Evolutionary conservation across 2,113 vertebrate genomes (phyloP), one percentile per base, ranked within the genome.

Genomic region (Triplophysa rosa): DNA sequence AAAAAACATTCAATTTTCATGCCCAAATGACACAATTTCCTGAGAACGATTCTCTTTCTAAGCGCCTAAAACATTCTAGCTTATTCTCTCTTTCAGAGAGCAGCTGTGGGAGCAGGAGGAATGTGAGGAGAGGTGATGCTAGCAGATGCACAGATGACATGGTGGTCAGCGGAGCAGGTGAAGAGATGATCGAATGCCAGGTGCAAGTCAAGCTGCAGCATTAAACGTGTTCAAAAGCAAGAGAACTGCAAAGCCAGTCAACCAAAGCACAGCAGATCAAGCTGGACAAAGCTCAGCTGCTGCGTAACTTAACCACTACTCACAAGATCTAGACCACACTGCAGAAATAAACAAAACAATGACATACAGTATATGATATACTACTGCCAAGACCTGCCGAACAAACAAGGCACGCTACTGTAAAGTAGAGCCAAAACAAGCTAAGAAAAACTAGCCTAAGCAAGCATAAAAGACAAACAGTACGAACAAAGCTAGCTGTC

Each of bases 231-330:
- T 19, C 37, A 37, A 7, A 58, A 58, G 49, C 17, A 71, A 21
- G 52, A 56, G 26, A 71, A 10, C 16, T 42, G 33, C 37, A 47
- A 47, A 74, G 40, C 71, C 23, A 47, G 14, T 47, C 17, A 26
- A 62, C 54, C n/a, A 58, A 58, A 62, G 40, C 40, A 74, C 40
- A 74, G 71, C 56, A 47, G 21, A 21, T 42, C 21, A 74, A 74
- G 59, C 21, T 29, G 23, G 17, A 10, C 8, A 58, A n/a, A 58
- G 8, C 8, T 21, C n/a, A 10, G 45, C 62, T 49, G 19, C 3
- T 62, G 59, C 42, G 12, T 7, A 29, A 13, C 21, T 21, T 17
- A 33, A 33, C 17, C 5, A 14, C 45, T 14, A 58, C 54, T 8
- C 7, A 19, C 17, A 56, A 8, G 17, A 19, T 16, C 14, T 17